Base-by-base conservation (phyloP, 2,888 invertebrate species). In the Epirrhoe alternata region DNA sequence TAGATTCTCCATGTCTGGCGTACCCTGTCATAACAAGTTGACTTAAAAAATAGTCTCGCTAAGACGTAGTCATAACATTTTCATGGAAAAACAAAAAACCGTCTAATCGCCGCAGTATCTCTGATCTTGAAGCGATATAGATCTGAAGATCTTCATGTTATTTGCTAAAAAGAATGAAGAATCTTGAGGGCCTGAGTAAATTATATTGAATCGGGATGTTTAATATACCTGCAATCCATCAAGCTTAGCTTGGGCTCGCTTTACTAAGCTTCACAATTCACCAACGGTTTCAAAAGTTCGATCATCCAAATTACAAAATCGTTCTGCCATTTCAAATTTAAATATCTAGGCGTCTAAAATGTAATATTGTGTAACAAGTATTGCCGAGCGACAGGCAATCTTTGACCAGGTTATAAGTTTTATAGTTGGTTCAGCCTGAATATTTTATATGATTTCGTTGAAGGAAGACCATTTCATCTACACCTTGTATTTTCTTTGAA, bases 321-420 rank as follows among this genome's bases (percentile, higher is more conserved):
- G 33, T 51, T 60, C 42, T 55, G 45, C 45, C 55, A 60, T 56
- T 60, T 56, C 24, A 42, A 60, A 60, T 64, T 59, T 31, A 31
- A 64, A 65, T 55, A 56, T 56, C 50, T 55, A 42, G 53, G 17
- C 50, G 10, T 54, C 59, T 54, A 58, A 30, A 59, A 49, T 47
- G 5, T 24, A 30, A 31, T 31, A 50, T 64, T 59, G 55, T 51
- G 64, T 50, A 59, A 64, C 55, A 6, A 55, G 53, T 42, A 55
- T 42, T 56, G 56, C 51, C 14, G 38, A 42, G 2, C 7, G 35
- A 10, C 35, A 35, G 38, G 38, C 38, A 42, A 42, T 12, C 38
- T 42, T 42, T 42, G 35, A 12, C 38, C 12, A 4, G 12, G 10
- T 42, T 42, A 10, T 42, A 42, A 42, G 24, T 42, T 17, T 50